Percentiles rank a stretch among this genome's conserved stretches.
These are phyloP conservation scores for Dissostichus mawsoni DNA, from an alignment of 2,113 vertebrate species.

Conservation along the genomic window DNA sequence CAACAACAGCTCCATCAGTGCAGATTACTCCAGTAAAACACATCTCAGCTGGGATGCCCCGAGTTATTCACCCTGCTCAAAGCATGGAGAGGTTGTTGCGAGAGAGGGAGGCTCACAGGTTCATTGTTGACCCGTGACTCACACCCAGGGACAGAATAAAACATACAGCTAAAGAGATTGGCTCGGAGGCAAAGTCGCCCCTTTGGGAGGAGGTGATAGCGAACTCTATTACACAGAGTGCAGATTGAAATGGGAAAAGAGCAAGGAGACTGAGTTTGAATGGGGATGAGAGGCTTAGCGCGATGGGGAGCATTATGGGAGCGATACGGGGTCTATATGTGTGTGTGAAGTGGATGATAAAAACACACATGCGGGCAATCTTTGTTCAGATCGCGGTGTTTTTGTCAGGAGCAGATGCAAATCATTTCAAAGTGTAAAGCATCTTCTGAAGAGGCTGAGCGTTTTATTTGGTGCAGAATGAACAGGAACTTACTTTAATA, in stretches of 20 bases:
- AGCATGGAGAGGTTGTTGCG: conserved; percentile 66
- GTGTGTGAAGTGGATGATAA: conserved; percentile 24
- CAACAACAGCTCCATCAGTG: conserved; percentile 28
- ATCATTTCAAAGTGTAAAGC: conserved; percentile 1
- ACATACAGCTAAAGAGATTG: conserved; percentile 69
- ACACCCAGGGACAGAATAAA: conserved; percentile 58
- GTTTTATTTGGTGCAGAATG: conserved; percentile 14
- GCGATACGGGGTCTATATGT: conserved; percentile 40
- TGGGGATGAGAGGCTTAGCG: conserved; percentile 60
- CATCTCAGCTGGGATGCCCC: conserved; percentile 52
- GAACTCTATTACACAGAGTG: conserved; percentile 75
- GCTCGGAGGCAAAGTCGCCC: conserved; percentile 59
- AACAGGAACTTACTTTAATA: conserved; percentile 52
- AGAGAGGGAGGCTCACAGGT: conserved; percentile 5
- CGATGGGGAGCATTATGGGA: conserved; percentile 53
- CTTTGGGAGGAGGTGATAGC: conserved; percentile 56
- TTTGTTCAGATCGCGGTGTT: not conserved
- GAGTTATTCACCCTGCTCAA: conserved; percentile 61
- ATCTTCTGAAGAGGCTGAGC: not conserved
- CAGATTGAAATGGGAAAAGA: conserved; percentile 65
- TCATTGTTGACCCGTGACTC: conserved; percentile 71
- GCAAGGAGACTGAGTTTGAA: conserved; percentile 43
- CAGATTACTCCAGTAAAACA: conserved; percentile 46
- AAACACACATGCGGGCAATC: not conserved
- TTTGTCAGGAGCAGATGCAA: conserved; percentile 27